Evolutionary conservation across 2,113 vertebrate genomes (phyloP).

Genomic region (Tamias sibiricus): DNA sequence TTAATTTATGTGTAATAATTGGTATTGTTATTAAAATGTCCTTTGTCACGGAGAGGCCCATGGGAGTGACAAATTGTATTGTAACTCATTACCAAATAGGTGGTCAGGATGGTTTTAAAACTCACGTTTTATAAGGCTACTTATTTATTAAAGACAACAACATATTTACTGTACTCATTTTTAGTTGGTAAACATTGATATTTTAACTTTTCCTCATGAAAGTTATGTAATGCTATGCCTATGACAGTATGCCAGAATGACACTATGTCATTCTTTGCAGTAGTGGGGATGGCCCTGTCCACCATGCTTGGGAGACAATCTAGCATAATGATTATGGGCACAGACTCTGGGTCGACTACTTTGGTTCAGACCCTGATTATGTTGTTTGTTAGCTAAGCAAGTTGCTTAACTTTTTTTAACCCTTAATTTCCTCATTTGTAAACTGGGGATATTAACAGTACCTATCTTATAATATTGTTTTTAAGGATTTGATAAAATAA

Average conservation of each 20-base stretch:
- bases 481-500: constrained; percentile 11
- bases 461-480: background rate
- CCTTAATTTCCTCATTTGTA: background rate
- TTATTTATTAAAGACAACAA: constrained; percentile 7
- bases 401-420: background rate
- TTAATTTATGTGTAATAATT: background rate
- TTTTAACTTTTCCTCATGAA: constrained; percentile 18
- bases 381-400: background rate
- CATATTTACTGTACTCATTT: background rate
- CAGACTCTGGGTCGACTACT: background rate
- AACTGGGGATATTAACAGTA: background rate
- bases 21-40: background rate
- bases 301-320: background rate
- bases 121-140: background rate
- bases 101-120: background rate
- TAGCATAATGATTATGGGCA: background rate
- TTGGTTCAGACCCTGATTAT: background rate
- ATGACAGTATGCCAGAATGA: no score
- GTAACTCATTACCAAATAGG: background rate
- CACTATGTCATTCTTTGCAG: background rate
- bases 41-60: background rate
- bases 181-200: background rate
- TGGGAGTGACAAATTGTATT: background rate
- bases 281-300: background rate
- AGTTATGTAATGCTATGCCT: background rate